These are phyloP conservation scores for Corythoichthys intestinalis DNA, from an alignment of 2,113 vertebrate species.

Conservation along the genomic window DNA sequence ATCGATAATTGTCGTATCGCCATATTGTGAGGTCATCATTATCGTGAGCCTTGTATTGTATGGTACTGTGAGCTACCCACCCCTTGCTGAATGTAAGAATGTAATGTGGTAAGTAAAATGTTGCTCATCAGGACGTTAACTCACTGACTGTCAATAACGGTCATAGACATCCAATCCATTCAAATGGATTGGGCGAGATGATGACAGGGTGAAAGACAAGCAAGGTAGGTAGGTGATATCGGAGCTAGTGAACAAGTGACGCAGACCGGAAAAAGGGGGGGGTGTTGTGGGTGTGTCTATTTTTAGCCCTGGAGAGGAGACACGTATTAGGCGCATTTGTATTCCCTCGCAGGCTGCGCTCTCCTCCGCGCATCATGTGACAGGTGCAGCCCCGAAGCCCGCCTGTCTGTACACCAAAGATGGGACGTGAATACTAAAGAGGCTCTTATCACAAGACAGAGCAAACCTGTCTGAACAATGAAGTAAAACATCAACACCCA, in stretches of 20 bases:
- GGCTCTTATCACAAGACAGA: not conserved
- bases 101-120: not conserved
- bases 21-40: too few species aligned
- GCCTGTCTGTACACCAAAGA: constrained; percentile 10
- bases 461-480: too few species aligned
- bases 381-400: constrained; percentile 39
- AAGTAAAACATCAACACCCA: too few species aligned
- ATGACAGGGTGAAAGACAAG: not conserved
- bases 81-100: too few species aligned
- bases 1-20: too few species aligned
- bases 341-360: constrained; percentile 26
- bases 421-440: constrained; percentile 43
- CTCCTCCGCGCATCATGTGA: constrained; percentile 34
- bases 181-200: not conserved
- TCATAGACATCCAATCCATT: too few species aligned
- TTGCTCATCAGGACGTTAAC: too few species aligned
- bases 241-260: constrained; percentile 42
- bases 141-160: too few species aligned
- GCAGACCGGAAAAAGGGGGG: constrained; percentile 47
- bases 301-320: constrained; percentile 53
- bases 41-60: too few species aligned
- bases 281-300: constrained; percentile 55
- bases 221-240: constrained; percentile 24
- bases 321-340: constrained; percentile 46
- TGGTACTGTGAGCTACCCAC: too few species aligned